Percentiles rank a stretch among this genome's conserved stretches.
Evolutionary conservation across 2,113 vertebrate genomes (phyloP).

Genomic region (Melanostigma gelatinosum): DNA sequence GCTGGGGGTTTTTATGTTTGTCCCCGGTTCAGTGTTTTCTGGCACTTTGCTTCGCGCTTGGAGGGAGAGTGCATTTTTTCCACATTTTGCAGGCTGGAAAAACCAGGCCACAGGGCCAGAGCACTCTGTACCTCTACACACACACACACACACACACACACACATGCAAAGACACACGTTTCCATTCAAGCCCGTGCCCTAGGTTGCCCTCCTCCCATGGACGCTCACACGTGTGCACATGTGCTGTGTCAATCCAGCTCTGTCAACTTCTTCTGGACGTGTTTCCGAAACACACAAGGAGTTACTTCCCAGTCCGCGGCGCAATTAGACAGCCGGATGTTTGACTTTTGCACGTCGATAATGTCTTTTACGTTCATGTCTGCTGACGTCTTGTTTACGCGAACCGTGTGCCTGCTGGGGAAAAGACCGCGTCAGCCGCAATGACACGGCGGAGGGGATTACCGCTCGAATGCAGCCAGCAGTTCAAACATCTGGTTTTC

Average conservation of each 20-base stretch:
- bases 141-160: constrained; percentile 13
- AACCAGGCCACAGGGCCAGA: constrained; percentile 56
- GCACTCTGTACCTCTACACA: constrained; percentile 19
- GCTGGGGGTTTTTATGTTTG: constrained; percentile 65
- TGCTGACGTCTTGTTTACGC: constrained; percentile 55
- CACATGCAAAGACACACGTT: constrained; percentile 4
- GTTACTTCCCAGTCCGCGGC: not conserved
- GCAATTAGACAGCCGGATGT: constrained; percentile 9
- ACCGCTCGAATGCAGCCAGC: constrained; percentile 40
- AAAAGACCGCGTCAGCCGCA: constrained; percentile 41
- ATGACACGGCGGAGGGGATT: constrained; percentile 48
- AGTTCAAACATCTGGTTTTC: constrained; percentile 63
- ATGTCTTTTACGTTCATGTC: constrained; percentile 29
- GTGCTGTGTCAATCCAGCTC: not conserved
- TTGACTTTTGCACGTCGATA: constrained; percentile 39
- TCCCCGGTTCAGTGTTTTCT: constrained; percentile 66
- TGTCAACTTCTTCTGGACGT: not conserved
- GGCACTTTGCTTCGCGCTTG: constrained; percentile 65
- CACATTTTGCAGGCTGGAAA: constrained; percentile 73
- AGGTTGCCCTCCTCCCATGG: constrained; percentile 32
- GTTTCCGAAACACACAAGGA: not conserved
- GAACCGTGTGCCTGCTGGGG: constrained; percentile 35
- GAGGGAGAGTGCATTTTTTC: constrained; percentile 75
- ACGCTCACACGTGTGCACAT: constrained; percentile 6
- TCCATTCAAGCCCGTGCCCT: constrained; percentile 32